phyloP scores from a whole-genome alignment of 92 coral and sea anemone genomes.

The Micromussa lordhowensis region DNA sequence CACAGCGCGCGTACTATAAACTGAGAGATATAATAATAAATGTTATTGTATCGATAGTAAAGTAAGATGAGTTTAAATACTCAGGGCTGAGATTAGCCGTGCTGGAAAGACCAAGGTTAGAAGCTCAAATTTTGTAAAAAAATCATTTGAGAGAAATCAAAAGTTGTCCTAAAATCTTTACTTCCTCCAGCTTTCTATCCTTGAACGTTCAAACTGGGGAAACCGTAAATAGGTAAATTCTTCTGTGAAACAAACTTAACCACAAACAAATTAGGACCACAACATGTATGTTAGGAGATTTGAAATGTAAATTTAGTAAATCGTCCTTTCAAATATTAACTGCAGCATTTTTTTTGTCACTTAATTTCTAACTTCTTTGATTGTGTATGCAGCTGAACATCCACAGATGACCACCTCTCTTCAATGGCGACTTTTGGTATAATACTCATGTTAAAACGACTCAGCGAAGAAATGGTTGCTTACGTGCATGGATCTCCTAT shows the following conservation, averaged over 20 bases:
- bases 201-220: background rate
- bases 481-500: background rate
- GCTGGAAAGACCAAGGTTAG: background rate
- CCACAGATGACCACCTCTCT: no score
- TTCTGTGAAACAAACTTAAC: background rate
- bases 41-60: background rate
- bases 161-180: background rate
- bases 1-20: no score
- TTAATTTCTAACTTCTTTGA: no score
- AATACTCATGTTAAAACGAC: no score
- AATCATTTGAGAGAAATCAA: background rate
- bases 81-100: background rate
- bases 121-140: no score
- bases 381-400: no score
- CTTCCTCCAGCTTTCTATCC: background rate
- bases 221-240: background rate
- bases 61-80: background rate
- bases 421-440: no score
- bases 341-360: no score
- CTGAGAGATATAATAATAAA: no score
- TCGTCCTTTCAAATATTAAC: no score
- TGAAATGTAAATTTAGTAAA: no score
- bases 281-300: no score
- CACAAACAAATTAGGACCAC: background rate
- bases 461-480: background rate